phyloP scores from a whole-genome alignment of 2,113 vertebrate genomes.

The Gallinago undulata region DNA sequence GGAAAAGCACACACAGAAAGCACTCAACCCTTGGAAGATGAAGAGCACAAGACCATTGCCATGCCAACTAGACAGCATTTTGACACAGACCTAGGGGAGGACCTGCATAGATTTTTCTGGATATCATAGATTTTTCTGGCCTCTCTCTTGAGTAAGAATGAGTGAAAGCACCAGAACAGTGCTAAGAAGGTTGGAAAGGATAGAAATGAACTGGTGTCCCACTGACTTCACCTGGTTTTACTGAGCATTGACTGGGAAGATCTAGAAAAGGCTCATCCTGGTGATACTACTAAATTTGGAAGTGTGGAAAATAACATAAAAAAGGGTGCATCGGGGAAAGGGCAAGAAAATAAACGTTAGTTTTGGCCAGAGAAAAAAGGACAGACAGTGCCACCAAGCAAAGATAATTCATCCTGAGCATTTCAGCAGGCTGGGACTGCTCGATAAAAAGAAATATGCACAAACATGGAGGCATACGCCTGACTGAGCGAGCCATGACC shows the following conservation, averaged over 20 bases:
- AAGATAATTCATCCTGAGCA: background rate
- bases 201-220: background rate
- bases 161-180: background rate
- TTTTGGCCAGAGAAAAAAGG: background rate
- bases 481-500: fast-evolving
- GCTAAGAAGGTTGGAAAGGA: background rate
- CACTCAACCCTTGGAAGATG: background rate
- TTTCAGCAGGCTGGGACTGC: background rate
- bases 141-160: background rate
- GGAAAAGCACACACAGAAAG: background rate
- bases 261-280: background rate
- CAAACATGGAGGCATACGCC: background rate
- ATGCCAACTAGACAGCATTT: background rate
- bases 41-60: background rate
- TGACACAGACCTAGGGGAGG: background rate
- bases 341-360: background rate
- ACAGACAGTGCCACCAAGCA: background rate
- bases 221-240: background rate
- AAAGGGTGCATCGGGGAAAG: background rate
- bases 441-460: background rate
- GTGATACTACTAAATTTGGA: background rate
- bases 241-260: background rate
- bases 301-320: background rate
- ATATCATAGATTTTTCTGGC: background rate
- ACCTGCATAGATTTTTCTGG: too few species aligned